Percentiles rank a stretch among this genome's conserved stretches.
Conservation (phyloP, 1,140 invertebrate species). For the Cydia fagiglandana region DNA sequence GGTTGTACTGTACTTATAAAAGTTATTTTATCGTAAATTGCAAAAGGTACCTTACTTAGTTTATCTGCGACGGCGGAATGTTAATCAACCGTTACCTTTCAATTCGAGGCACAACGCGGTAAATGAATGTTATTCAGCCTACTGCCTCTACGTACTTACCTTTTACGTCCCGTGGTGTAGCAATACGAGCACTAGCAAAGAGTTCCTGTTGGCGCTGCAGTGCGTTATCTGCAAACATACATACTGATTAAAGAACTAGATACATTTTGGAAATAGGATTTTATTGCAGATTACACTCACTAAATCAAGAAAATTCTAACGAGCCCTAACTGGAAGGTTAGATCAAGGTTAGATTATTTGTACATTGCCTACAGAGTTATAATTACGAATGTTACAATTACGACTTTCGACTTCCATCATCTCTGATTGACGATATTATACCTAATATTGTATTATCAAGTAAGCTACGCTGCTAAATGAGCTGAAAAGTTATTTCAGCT, state of each 20-base stretch:
- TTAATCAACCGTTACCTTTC: conserved; percentile 41
- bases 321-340: too few relatives aligned
- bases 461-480: too few relatives aligned
- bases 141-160: conserved; percentile 43
- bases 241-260: neutral
- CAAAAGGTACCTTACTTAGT: neutral
- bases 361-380: too few relatives aligned
- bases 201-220: neutral
- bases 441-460: too few relatives aligned
- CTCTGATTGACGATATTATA: too few relatives aligned
- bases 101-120: conserved; percentile 37
- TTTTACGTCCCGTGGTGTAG: conserved; percentile 52
- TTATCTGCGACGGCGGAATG: conserved; percentile 41
- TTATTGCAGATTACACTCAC: too few relatives aligned
- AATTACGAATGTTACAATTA: too few relatives aligned
- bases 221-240: neutral
- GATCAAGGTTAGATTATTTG: neutral
- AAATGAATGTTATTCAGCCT: conserved; percentile 37
- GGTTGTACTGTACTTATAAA: neutral
- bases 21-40: neutral
- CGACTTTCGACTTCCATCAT: too few relatives aligned
- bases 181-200: conserved; percentile 53
- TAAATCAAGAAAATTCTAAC: too few relatives aligned
- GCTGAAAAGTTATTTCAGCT: too few relatives aligned
- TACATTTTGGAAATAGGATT: too few relatives aligned